A percentile compares a stretch with the other conserved stretches of the same genome.
phyloP scores from a whole-genome alignment of 2,888 invertebrate species.

The Chymomyza fuscimana region DNA sequence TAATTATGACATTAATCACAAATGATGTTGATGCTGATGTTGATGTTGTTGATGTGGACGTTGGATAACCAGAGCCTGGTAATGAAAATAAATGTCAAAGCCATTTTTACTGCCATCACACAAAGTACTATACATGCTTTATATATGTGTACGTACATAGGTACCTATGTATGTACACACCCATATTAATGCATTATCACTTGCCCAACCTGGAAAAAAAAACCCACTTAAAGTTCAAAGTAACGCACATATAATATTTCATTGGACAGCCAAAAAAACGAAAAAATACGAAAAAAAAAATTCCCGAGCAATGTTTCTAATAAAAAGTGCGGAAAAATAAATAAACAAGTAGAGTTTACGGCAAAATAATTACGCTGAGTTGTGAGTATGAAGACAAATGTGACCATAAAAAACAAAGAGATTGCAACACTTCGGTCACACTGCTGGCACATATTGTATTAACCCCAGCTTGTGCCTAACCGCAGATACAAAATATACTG shows the following conservation, averaged over 20 bases:
- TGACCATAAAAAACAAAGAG: conserved; percentile 10
- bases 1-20: conserved; percentile 41
- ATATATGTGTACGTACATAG: neutral
- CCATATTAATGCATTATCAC: neutral
- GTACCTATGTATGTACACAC: neutral
- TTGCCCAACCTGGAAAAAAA: neutral
- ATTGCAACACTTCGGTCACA: neutral
- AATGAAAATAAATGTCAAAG: conserved; percentile 29
- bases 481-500: neutral
- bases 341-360: conserved; percentile 16
- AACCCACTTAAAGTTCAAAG: conserved; percentile 7
- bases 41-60: conserved; percentile 18
- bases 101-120: conserved; percentile 4
- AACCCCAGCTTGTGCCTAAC: neutral
- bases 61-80: conserved; percentile 11
- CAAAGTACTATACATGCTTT: conserved; percentile 2
- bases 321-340: neutral
- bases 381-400: conserved; percentile 30
- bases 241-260: neutral
- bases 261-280: neutral
- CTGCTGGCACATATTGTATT: neutral
- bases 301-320: neutral
- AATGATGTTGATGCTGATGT: conserved; percentile 24
- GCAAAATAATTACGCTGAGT: conserved; percentile 25
- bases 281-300: conserved; percentile 2